Evolutionary conservation across 2,113 vertebrate genomes (phyloP).

Genomic region (Xenopus laevis): DNA sequence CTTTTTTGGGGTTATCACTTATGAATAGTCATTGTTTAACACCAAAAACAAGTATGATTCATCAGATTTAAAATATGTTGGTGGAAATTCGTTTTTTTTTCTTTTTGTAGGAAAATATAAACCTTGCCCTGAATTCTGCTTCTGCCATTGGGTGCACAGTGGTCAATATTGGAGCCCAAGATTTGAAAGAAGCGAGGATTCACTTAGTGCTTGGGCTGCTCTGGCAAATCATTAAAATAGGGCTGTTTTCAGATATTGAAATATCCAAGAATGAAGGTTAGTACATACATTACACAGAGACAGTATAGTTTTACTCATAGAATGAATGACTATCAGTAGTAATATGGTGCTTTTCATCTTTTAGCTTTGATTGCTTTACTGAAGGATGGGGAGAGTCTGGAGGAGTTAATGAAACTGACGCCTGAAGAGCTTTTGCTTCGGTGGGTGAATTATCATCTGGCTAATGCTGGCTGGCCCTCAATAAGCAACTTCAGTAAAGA

Average conservation of each 20-base stretch:
- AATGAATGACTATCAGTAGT: too few relatives aligned
- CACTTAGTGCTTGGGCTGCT: constrained; percentile 92
- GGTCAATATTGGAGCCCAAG: constrained; percentile 89
- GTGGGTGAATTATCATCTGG: constrained; percentile 92
- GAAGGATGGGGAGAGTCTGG: constrained; percentile 77
- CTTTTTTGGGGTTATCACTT: too few relatives aligned
- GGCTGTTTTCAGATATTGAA: constrained; percentile 84
- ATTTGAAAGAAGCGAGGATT: constrained; percentile 87
- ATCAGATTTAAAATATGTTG: too few relatives aligned
- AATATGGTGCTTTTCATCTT: constrained; percentile 27
- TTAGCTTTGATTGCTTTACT: constrained; percentile 81
- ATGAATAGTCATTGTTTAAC: too few relatives aligned
- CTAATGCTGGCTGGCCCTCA: constrained; percentile 74
- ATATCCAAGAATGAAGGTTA: constrained; percentile 92
- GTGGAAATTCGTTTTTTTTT: too few relatives aligned
- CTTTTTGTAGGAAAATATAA: constrained; percentile 83
- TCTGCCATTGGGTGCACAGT: constrained; percentile 93
- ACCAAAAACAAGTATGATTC: too few relatives aligned
- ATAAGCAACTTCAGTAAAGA: constrained; percentile 92
- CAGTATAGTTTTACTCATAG: background rate
- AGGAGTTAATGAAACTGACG: constrained; percentile 81
- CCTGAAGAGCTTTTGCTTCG: constrained; percentile 90
- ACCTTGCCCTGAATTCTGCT: constrained; percentile 90
- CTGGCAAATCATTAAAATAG: constrained; percentile 97
- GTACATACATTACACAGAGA: background rate